Conservation (phyloP, 2,797 vertebrate genomes). For the Muscicapa striata region DNA sequence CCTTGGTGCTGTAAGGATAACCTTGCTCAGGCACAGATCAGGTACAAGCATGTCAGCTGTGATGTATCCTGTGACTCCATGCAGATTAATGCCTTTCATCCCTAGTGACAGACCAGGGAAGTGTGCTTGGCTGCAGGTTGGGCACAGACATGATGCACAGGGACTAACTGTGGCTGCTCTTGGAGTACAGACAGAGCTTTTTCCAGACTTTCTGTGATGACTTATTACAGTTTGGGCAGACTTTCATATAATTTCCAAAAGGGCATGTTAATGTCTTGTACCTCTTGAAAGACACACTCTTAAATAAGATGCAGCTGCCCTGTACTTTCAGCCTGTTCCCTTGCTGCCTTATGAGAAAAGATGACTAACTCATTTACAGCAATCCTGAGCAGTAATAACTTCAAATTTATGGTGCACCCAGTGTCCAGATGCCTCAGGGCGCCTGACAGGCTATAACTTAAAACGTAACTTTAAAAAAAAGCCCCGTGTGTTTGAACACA, state of each 20-base stretch:
- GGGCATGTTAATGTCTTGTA: slow-evolving; percentile 11
- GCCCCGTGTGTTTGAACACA: neutral
- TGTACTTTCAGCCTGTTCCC: neutral
- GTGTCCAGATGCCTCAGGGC: slow-evolving; percentile 7
- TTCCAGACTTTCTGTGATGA: neutral
- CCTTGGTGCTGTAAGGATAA: neutral
- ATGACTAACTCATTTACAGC: slow-evolving; percentile 26
- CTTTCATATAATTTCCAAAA: neutral
- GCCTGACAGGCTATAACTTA: slow-evolving; percentile 21
- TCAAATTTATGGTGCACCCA: slow-evolving; percentile 23
- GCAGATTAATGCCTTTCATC: neutral
- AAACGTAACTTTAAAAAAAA: neutral
- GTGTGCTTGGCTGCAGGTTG: neutral
- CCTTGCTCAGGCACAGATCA: rapidly evolving
- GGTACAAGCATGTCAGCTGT: neutral
- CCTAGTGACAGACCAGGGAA: neutral
- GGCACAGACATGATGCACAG: neutral
- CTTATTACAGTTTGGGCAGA: neutral
- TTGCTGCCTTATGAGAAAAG: slow-evolving; percentile 32
- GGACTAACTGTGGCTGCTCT: neutral
- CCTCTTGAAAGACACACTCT: slow-evolving; percentile 20
- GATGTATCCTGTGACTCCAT: neutral
- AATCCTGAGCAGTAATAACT: slow-evolving; percentile 7
- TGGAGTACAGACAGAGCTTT: neutral
- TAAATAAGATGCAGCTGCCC: slow-evolving; percentile 46